phyloP scores from a whole-genome alignment of 2,888 invertebrate genomes.

The Lasioglossum lativentre region DNA sequence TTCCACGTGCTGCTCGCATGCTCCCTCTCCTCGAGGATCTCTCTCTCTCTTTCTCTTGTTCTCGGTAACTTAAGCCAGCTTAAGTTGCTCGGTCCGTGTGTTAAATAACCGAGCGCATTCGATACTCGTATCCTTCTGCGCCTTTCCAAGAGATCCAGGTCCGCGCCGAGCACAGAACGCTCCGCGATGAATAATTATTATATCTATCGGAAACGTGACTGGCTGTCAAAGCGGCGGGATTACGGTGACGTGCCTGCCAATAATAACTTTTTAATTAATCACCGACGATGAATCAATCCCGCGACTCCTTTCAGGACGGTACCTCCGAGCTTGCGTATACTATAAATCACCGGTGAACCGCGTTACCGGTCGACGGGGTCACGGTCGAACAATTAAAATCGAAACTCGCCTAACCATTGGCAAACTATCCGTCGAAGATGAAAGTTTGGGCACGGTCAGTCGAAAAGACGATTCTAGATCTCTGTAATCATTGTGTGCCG shows the following conservation, averaged over 20 bases:
- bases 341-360: neutral
- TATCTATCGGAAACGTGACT: constrained; percentile 9
- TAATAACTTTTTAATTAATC: constrained; percentile 31
- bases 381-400: neutral
- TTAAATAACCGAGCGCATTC: constrained; percentile 16
- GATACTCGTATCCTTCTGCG: constrained; percentile 35
- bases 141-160: constrained; percentile 31
- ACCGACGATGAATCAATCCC: neutral
- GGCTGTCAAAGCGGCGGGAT: neutral
- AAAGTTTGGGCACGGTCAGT: neutral
- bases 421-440: neutral
- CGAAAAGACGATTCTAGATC: too few relatives aligned
- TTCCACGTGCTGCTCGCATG: neutral
- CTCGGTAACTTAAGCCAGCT: constrained; percentile 27
- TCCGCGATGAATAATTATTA: constrained; percentile 28
- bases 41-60: too few relatives aligned
- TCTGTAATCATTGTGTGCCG: too few relatives aligned
- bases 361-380: neutral
- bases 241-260: neutral
- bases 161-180: neutral
- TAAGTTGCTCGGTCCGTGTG: constrained; percentile 32
- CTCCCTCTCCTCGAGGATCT: neutral
- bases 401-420: neutral
- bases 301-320: neutral
- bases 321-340: neutral